A percentile compares a stretch with the other conserved stretches of the same genome.
These are phyloP conservation scores for Scolopax mira DNA, from an alignment of 2,113 vertebrate genomes.

Conservation along the genomic window DNA sequence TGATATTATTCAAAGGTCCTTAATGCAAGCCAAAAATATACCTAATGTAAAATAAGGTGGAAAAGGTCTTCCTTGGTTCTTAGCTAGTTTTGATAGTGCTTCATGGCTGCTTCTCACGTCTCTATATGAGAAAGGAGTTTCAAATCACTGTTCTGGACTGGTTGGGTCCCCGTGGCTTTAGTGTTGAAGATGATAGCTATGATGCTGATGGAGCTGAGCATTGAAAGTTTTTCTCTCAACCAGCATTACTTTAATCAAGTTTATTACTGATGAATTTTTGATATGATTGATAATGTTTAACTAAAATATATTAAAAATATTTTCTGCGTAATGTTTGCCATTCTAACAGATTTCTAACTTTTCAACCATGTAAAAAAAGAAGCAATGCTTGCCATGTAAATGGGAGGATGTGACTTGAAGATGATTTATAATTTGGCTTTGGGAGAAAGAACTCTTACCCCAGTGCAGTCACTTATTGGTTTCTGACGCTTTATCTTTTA, in stretches of 20 bases:
- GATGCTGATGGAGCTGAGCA: neutral
- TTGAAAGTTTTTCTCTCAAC: neutral
- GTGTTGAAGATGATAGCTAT: accelerated
- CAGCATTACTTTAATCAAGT: neutral
- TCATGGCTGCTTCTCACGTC: neutral
- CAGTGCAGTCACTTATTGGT: neutral
- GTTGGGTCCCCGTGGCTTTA: neutral
- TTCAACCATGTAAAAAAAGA: neutral
- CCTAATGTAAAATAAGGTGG: neutral
- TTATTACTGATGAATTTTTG: neutral
- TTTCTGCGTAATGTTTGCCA: neutral
- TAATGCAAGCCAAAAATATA: neutral
- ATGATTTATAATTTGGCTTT: neutral
- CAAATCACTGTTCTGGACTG: neutral
- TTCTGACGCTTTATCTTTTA: neutral
- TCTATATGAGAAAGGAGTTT: neutral
- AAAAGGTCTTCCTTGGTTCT: neutral
- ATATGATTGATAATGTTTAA: neutral
- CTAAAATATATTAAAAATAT: neutral
- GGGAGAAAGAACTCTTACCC: neutral
- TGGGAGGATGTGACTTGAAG: neutral
- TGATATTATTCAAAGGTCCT: neutral
- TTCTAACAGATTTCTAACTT: neutral
- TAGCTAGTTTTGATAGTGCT: neutral
- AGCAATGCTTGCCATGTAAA: neutral